Evolutionary conservation across 1,140 invertebrate genomes (phyloP), one percentile per base, ranked within the genome.

Genomic region (Tetramorium parvispinum): DNA sequence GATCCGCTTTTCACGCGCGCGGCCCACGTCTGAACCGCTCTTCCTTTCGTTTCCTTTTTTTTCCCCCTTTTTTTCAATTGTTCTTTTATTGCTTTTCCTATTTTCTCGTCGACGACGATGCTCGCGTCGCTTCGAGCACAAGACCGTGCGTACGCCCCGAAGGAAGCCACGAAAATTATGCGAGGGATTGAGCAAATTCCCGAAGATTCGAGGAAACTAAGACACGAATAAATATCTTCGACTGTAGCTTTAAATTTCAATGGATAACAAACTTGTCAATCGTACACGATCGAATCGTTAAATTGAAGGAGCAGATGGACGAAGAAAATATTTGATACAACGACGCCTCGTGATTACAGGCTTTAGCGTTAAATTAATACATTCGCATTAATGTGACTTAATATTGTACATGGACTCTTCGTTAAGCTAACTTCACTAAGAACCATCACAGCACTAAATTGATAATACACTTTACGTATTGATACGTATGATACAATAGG

Each of bases 161-260:
- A 73, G 55, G 63, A 85, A 85, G 71, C 55, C 87, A 71, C 77
- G 51, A 73, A 75, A 79, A 75, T 65, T 27, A 65, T 65, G 59
- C 73, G 73, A 78, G 75, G 71, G 49, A 53, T 89, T 89, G 87
- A 89, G 88, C 88, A 89, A 88, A 76, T 89, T 88, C 18, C 81
- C 68, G 57, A 83, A 73, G 61, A 53, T 55, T 53, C 51, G 43
- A 79, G 87, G 63, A 59, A 85, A 88, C 61, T 81, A 32, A 81
- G 76, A 75, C 57, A 68, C 79, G 55, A 8, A 40, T 68, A 24
- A 73, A 8, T 43, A 13, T 75, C 46, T 66, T 21, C 27, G 65
- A 82, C 40, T 3, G 16, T 46, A 75, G 24, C 68, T 82, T 57
- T 37, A 71, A 73, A 59, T 82, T 49, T 53, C 68, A 5, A 71